phyloP scores from a whole-genome alignment of 2,888 invertebrate species.

The Colletes collaris region DNA sequence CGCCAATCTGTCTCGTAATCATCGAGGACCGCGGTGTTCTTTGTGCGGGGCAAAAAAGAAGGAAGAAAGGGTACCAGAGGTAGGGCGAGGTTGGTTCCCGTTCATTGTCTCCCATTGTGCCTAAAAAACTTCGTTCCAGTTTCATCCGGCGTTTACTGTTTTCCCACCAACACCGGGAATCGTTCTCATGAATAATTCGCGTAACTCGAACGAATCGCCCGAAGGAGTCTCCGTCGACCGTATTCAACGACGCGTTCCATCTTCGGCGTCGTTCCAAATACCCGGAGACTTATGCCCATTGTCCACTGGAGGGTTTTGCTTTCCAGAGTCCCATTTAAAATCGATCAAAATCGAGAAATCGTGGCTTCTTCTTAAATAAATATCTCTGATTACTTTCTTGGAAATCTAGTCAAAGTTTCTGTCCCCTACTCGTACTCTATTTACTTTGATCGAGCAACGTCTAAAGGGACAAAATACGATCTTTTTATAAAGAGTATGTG shows the following conservation, averaged over 20 bases:
- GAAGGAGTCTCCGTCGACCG: neutral
- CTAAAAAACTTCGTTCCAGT: constrained; percentile 38
- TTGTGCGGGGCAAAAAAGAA: constrained; percentile 26
- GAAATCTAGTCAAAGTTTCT: no score
- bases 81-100: constrained; percentile 3
- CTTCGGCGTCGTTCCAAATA: neutral
- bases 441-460: no score
- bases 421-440: no score
- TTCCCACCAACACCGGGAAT: neutral
- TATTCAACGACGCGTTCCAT: neutral
- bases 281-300: neutral
- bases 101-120: constrained; percentile 35
- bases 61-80: neutral
- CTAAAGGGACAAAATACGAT: no score
- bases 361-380: no score
- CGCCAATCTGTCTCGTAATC: constrained; percentile 33
- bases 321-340: no score
- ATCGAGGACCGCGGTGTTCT: constrained; percentile 29
- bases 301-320: no score
- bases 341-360: no score
- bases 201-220: neutral
- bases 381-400: no score
- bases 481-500: no score
- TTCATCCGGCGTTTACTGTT: constrained; percentile 38
- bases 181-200: constrained; percentile 37